phyloP scores from a whole-genome alignment of 2,888 invertebrate species.

The Himalopsyche japonica region DNA sequence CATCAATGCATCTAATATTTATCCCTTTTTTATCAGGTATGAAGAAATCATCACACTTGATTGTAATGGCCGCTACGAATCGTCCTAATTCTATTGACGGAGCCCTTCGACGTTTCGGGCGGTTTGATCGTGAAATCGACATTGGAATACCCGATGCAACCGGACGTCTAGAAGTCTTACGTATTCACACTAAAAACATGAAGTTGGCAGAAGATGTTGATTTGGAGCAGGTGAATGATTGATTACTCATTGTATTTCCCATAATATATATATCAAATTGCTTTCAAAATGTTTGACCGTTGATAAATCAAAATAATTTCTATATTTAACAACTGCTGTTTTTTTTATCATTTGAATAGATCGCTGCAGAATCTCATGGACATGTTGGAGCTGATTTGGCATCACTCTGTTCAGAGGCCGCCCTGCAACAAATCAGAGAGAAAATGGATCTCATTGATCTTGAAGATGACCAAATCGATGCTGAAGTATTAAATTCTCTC shows the following conservation, averaged over 20 bases:
- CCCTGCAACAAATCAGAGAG: conserved; percentile 98
- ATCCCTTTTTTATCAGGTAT: conserved; percentile 59
- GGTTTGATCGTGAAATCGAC: conserved; percentile 99
- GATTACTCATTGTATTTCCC: no score
- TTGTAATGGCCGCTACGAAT: conserved; percentile 99
- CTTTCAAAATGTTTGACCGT: no score
- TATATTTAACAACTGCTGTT: no score
- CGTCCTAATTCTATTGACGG: conserved; percentile 98
- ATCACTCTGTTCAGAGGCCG: conserved; percentile 98
- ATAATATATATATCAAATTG: no score
- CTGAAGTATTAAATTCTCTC: conserved; percentile 93
- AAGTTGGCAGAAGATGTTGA: conserved; percentile 98
- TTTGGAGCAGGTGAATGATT: conserved; percentile 76
- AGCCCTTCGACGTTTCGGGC: conserved; percentile 96
- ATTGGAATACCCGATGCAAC: conserved; percentile 99
- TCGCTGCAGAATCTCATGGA: conserved; percentile 97
- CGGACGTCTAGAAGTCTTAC: conserved; percentile 93
- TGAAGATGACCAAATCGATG: conserved; percentile 99
- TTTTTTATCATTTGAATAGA: conserved; percentile 53
- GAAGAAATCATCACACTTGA: conserved; percentile 98
- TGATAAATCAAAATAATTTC: no score
- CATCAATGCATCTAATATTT: not conserved
- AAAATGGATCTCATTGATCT: conserved; percentile 99
- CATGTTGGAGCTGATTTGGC: conserved; percentile 99
- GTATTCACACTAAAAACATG: conserved; percentile 99